Base-by-base conservation (phyloP, 2,888 invertebrate species). In the Thalpophila matura region DNA sequence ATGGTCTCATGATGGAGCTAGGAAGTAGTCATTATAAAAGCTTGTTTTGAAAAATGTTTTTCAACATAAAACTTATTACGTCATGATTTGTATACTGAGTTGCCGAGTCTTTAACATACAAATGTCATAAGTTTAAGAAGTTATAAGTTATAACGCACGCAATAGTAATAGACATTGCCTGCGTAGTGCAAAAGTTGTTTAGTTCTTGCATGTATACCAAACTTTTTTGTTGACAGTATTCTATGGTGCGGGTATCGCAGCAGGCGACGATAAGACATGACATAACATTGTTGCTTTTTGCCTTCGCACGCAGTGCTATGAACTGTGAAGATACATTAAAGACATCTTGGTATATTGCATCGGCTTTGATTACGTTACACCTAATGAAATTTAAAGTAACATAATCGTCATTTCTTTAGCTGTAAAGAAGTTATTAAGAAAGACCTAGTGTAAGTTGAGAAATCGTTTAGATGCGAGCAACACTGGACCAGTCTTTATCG, bases 231-330 rank as follows among this genome's bases (percentile, higher is more conserved):
- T 14, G 6, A 31, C 26, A 45, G 66, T 55, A 4, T 16, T 16
- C 16, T 43, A 7, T 18, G 20, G 18, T 65, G 29, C 35, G 29
- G 40, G 33, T 12, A 27, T 51, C 64, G 40, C 12, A 26, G 16
- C 40, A 50, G 27, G 38, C 7, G 3, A 31, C 20, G 16, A 33
- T 40, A n/a, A 14, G 24, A 49, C 29, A 42, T 47, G 46, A 58
- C 47, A 67, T 64, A 67, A 67, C 20, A 12, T 12, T 31, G 14
- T 10, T 10, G 33, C 24, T 29, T 66, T 65, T 56, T 64, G 14
- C 24, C 14, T 64, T 37, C 20, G 7, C 29, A 54, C 29, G 9
- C 14, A 12, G 22, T 6, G 43, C 14, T 38, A 2, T 54, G 55
- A 65, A 45, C 37, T 24, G 29, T 5, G 7, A 22, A 37, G 40